These are phyloP conservation scores for Ceratina calcarata DNA, from an alignment of 1,140 invertebrate species.

Conservation along the genomic window DNA sequence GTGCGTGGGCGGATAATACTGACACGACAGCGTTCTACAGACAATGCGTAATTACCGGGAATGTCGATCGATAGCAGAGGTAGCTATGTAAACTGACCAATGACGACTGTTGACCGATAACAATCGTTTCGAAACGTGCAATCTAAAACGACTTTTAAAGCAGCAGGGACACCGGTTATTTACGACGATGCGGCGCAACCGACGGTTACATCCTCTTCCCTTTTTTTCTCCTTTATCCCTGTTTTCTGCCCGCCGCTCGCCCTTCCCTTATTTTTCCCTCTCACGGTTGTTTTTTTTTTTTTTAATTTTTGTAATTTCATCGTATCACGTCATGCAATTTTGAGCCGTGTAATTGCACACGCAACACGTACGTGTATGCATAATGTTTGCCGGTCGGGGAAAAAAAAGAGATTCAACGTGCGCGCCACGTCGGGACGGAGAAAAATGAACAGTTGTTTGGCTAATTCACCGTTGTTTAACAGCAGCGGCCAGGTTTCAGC, in stretches of 20 bases:
- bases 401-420: conserved; percentile 5
- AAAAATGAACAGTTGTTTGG: conserved; percentile 27
- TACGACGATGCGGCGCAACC: conserved; percentile 16
- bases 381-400: conserved; percentile 5
- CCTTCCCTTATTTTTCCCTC: background rate
- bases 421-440: background rate
- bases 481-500: background rate
- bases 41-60: conserved; percentile 67
- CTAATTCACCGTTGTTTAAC: conserved; percentile 15
- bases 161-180: conserved; percentile 35
- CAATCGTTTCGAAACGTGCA: conserved; percentile 57
- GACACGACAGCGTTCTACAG: conserved; percentile 37
- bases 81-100: conserved; percentile 53
- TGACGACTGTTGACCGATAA: conserved; percentile 65
- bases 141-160: conserved; percentile 57
- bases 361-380: conserved; percentile 22
- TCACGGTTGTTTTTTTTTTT: background rate
- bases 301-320: conserved; percentile 24
- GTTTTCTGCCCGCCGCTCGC: background rate
- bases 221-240: background rate
- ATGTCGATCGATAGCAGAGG: conserved; percentile 60
- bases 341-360: conserved; percentile 36
- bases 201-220: background rate
- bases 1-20: conserved; percentile 25
- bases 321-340: conserved; percentile 33